A percentile compares a stretch with the other conserved stretches of the same genome.
Evolutionary conservation across 1,140 invertebrate genomes (phyloP).

Genomic region (Psix sp.): DNA sequence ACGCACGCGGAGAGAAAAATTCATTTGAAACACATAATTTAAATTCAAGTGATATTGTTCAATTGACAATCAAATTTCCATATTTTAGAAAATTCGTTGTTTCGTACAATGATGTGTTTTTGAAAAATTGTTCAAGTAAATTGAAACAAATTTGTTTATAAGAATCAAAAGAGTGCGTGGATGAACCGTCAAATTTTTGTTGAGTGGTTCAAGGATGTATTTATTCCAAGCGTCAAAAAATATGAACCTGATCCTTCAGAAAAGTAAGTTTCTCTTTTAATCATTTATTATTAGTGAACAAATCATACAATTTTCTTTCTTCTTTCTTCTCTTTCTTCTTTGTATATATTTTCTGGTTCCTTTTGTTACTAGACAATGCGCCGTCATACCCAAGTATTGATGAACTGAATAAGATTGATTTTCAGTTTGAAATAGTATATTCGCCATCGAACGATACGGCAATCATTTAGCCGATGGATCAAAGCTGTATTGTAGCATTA

Average conservation of each 20-base stretch:
- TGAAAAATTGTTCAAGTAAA: no score
- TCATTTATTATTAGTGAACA: background rate
- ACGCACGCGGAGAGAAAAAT: no score
- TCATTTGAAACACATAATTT: no score
- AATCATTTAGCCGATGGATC: conserved; percentile 1
- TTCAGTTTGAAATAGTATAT: background rate
- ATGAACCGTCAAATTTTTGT: background rate
- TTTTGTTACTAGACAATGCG: conserved; percentile 5
- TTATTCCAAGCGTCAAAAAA: background rate
- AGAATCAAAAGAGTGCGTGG: background rate
- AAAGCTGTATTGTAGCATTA: no score
- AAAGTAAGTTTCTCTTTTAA: conserved; percentile 1
- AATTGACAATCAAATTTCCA: no score
- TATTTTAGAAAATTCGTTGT: no score
- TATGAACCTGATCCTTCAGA: background rate
- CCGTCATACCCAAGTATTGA: conserved; percentile 1
- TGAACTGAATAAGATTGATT: conserved; percentile 1
- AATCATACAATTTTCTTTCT: background rate
- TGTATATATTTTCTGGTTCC: background rate
- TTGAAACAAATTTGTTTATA: no score
- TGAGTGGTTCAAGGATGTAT: background rate
- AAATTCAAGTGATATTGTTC: no score
- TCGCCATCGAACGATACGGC: background rate
- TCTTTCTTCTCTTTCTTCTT: background rate
- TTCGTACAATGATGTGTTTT: no score